Percentiles rank a stretch among this genome's conserved stretches.
These are phyloP conservation scores for Corydoras maculifer DNA, from an alignment of 2,113 vertebrate species.

Conservation along the genomic window DNA sequence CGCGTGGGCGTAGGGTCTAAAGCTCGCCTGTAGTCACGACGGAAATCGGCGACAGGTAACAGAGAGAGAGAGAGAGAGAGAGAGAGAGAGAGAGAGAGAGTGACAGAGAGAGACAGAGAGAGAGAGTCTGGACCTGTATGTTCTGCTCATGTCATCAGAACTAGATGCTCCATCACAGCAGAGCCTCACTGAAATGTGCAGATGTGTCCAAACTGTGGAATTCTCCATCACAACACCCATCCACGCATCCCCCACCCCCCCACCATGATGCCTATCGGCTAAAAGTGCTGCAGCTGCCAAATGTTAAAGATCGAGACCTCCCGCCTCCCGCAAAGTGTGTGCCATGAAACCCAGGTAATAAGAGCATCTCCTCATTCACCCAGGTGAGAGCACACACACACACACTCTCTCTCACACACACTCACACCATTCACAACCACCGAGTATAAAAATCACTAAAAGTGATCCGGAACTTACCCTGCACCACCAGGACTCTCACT, in stretches of 20 bases:
- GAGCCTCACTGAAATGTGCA: no score
- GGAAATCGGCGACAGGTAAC: slow-evolving; percentile 40
- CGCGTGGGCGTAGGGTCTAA: slow-evolving; percentile 42
- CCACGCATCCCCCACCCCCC: no score
- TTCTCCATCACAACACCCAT: no score
- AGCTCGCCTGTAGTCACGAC: slow-evolving; percentile 47
- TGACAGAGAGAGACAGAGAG: slow-evolving; percentile 8
- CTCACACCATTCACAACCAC: slow-evolving; percentile 12
- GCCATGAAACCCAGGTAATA: slow-evolving; percentile 4
- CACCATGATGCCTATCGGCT: no score
- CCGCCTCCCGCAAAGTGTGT: neutral
- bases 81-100: neutral
- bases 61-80: slow-evolving; percentile 19
- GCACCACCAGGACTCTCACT: slow-evolving; percentile 32
- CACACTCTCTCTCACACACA: neutral
- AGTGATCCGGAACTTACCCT: slow-evolving; percentile 31
- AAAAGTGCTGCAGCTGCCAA: no score
- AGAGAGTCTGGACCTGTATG: neutral
- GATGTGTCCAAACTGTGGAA: no score
- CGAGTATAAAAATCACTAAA: neutral
- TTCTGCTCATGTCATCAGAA: no score
- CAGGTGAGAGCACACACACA: neutral
- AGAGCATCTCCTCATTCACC: slow-evolving; percentile 5
- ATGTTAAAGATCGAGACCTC: no score
- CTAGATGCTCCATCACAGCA: no score